These are phyloP conservation scores for Euplexia lucipara DNA, from an alignment of 2,888 invertebrate species.

Conservation along the genomic window DNA sequence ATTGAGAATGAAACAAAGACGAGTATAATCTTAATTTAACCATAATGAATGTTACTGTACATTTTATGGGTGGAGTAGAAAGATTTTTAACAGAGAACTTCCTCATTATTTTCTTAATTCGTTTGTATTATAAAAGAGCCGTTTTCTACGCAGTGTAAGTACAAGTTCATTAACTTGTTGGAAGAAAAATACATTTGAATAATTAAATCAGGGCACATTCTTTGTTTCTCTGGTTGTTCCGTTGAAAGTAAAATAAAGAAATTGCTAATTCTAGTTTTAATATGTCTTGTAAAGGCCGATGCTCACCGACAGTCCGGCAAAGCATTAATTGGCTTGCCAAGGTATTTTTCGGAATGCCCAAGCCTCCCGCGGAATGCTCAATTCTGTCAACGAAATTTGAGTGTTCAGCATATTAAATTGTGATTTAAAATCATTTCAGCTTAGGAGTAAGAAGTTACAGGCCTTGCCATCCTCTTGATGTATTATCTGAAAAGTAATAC, in stretches of 20 bases:
- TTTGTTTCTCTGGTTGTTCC: conserved; percentile 27
- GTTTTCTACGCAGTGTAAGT: conserved; percentile 17
- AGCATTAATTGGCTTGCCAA: neutral
- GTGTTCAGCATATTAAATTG: neutral
- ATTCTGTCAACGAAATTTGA: neutral
- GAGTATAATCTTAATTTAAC: conserved; percentile 23
- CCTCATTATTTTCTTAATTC: conserved; percentile 42
- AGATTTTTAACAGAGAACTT: conserved; percentile 21
- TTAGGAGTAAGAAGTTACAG: neutral
- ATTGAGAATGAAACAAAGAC: too few species aligned
- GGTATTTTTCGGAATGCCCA: neutral
- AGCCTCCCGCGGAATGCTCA: neutral
- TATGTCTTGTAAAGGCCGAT: neutral
- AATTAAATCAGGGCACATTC: conserved; percentile 35
- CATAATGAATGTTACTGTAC: conserved; percentile 14
- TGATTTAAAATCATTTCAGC: neutral
- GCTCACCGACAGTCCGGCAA: neutral
- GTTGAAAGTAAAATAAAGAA: conserved; percentile 15
- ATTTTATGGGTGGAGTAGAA: conserved; percentile 9
- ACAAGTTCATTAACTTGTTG: conserved; percentile 40
- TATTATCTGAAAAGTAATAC: neutral
- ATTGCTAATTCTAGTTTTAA: conserved; percentile 11
- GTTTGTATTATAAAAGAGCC: conserved; percentile 26
- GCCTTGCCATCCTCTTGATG: neutral
- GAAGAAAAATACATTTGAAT: conserved; percentile 35